Base-by-base conservation (phyloP, 2,888 invertebrate species). In the Nesidiocoris tenuis region DNA sequence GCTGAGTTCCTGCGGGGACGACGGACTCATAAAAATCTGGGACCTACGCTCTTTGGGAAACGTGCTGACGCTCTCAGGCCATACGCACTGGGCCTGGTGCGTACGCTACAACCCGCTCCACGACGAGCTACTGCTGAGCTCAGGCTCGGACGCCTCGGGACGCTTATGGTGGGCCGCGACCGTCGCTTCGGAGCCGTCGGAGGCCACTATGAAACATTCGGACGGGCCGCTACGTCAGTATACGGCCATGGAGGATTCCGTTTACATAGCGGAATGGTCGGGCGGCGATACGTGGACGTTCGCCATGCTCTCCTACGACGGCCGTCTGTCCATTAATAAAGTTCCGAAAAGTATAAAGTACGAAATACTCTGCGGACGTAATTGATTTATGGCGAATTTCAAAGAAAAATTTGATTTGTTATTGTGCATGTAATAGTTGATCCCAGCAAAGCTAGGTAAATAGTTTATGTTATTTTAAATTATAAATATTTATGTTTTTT, bases 301-400 rank as follows among this genome's bases (percentile, higher is more conserved):
- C 87, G 98, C 98, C n/a, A 98, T 98, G 0, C 87, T 98, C 0
- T 97, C 97, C 83, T 98, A 97, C 83, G 99, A 99, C 85, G 99
- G 98, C 0, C 86, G 98, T 66, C 88, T 99, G 18, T 91, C 98
- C 65, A 90, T 99, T 55, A 96, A 96, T 57, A 88, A 93, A 82
- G 96, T 98, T 21, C 96, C 98, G n/a, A 87, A 93, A 78, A 92
- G 93, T 81, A 92, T 95, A 82, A 98, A 98, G 85, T 97, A 96
- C 83, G 94, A 94, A 86, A 72, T 72, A 54, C 67, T 67, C 65
- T 39, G 39, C 19, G 17, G 39, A 18, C 25, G 39, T 3, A 65
- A 39, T 18, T 39, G 39, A 23, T 87, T 95, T 80, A n/a, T 57
- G 56, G n/a, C 56, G 22, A 56, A 17, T 57, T 18, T 9, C 22